Conservation (phyloP, 2,797 vertebrate genomes). For the Paedocypris micromegethes region DNA sequence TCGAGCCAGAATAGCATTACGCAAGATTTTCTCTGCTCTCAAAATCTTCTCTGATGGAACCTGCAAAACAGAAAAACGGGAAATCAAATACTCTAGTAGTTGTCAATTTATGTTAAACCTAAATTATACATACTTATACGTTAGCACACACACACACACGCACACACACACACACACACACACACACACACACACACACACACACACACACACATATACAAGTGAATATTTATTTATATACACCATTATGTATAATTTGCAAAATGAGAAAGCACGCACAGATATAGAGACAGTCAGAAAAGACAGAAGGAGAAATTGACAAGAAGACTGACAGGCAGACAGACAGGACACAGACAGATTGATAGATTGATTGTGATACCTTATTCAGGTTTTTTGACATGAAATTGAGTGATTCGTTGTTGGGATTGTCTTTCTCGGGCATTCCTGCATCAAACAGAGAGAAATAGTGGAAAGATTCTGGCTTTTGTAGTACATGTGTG, state of each 20-base stretch:
- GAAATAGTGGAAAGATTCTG: not conserved
- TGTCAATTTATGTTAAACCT: too few species aligned
- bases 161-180: too few species aligned
- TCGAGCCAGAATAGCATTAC: conserved; percentile 86
- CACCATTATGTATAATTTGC: too few species aligned
- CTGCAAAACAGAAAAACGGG: conserved; percentile 56
- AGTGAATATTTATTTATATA: too few species aligned
- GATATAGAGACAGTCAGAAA: conserved; percentile 5
- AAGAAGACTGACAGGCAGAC: too few species aligned
- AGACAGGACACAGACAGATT: not conserved
- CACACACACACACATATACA: too few species aligned
- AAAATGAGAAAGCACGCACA: not conserved
- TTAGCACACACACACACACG: too few species aligned
- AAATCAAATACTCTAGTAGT: not conserved
- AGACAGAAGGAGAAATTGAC: conserved; percentile 49
- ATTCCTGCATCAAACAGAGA: conserved; percentile 69
- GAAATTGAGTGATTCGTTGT: conserved; percentile 72
- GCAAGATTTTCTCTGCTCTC: conserved; percentile 88
- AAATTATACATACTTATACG: too few species aligned
- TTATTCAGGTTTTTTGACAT: conserved; percentile 81
- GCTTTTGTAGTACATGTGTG: not conserved
- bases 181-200: too few species aligned
- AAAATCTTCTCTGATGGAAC: conserved; percentile 95
- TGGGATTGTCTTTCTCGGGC: conserved; percentile 89
- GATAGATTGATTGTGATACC: conserved; percentile 60